Evolutionary conservation across 2,888 invertebrate species (phyloP).

Genomic region (Ophioninae sp.): DNA sequence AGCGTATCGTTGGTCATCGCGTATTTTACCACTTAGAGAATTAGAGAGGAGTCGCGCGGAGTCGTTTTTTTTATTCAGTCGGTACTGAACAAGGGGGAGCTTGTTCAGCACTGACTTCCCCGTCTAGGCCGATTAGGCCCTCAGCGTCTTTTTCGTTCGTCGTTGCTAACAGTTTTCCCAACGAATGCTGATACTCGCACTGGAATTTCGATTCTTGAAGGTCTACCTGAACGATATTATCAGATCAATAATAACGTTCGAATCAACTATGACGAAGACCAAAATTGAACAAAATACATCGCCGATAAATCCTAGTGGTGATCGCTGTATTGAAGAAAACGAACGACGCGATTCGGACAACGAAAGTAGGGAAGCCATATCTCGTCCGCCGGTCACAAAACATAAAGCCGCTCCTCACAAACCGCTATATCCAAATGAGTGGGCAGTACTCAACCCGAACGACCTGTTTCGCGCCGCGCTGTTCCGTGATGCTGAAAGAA

Average conservation of each 20-base stretch:
- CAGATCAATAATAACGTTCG: neutral
- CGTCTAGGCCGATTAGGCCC: too few relatives aligned
- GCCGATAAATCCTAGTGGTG: neutral
- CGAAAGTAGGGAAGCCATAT: neutral
- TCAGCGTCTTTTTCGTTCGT: too few relatives aligned
- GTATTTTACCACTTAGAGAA: too few relatives aligned
- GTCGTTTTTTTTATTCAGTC: too few relatives aligned
- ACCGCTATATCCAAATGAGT: neutral
- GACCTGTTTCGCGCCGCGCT: neutral
- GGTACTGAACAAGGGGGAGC: too few relatives aligned
- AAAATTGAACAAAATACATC: neutral
- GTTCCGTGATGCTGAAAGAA: neutral
- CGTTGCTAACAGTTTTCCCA: too few relatives aligned
- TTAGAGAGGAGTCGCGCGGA: too few relatives aligned
- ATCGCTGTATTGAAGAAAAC: neutral
- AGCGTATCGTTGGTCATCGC: too few relatives aligned
- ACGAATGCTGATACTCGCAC: too few relatives aligned
- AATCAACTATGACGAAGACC: neutral
- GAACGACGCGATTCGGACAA: neutral
- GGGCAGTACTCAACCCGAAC: neutral
- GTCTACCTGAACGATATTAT: slow-evolving; percentile 2
- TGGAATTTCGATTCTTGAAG: slow-evolving; percentile 9
- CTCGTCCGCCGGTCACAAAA: neutral
- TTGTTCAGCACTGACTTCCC: too few relatives aligned
- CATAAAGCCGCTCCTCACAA: neutral